Percentiles rank a stretch among this genome's conserved stretches.
Conservation (phyloP, 2,797 vertebrate genomes). For the Decapterus maruadsi region DNA sequence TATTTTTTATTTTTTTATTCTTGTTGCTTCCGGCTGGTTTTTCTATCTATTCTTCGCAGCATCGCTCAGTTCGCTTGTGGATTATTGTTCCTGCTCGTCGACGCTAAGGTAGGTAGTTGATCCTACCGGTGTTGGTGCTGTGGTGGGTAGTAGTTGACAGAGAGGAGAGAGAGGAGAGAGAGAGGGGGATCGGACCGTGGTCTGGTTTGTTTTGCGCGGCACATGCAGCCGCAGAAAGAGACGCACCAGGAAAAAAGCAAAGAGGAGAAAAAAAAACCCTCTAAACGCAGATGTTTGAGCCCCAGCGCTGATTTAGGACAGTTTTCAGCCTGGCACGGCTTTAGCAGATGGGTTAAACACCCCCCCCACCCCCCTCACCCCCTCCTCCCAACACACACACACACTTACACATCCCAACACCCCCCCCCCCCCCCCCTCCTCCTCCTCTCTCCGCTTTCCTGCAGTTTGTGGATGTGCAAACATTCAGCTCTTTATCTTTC, state of each 20-base stretch:
- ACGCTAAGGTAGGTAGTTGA: slow-evolving; percentile 61
- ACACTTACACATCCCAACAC: background rate
- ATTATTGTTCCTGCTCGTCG: slow-evolving; percentile 79
- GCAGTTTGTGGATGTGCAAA: slow-evolving; percentile 68
- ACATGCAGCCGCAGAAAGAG: slow-evolving; percentile 22
- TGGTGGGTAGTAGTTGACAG: slow-evolving; percentile 27
- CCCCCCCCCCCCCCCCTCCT: slow-evolving; percentile 1
- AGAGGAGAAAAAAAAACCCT: background rate
- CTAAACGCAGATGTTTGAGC: slow-evolving; percentile 40
- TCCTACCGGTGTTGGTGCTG: background rate
- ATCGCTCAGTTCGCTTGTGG: slow-evolving; percentile 74
- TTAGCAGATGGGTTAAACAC: slow-evolving; percentile 62
- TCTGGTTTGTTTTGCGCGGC: slow-evolving; percentile 16
- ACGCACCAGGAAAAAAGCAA: background rate
- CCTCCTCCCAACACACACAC: background rate
- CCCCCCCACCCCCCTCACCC: background rate
- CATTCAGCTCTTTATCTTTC: slow-evolving; percentile 44
- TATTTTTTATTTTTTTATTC: background rate
- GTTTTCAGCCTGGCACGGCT: slow-evolving; percentile 54
- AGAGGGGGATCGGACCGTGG: background rate
- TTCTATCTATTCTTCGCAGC: slow-evolving; percentile 28
- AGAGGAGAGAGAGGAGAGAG: background rate
- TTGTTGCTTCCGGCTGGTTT: slow-evolving; percentile 4
- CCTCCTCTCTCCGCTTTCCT: slow-evolving; percentile 10
- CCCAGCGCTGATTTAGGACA: slow-evolving; percentile 64